Percentiles rank a stretch among this genome's conserved stretches.
These are phyloP conservation scores for Rhodinocichla rosea DNA, from an alignment of 2,113 vertebrate species.

Conservation along the genomic window DNA sequence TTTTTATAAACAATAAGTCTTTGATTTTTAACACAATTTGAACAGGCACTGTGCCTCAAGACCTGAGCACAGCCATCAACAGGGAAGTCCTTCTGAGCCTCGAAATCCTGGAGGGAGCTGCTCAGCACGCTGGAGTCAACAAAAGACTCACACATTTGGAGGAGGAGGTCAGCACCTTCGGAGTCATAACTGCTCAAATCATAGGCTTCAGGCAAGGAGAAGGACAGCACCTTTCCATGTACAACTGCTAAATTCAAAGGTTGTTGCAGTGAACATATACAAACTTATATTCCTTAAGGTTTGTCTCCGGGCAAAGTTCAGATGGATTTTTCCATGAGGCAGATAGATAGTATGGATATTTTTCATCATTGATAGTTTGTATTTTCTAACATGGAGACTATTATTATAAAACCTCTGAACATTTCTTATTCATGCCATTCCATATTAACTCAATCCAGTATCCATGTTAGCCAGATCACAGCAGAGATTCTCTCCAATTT, in stretches of 20 bases:
- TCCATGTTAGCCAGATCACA: neutral
- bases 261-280: neutral
- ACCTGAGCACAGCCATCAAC: rapidly evolving
- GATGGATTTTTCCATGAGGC: neutral
- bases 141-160: neutral
- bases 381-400: neutral
- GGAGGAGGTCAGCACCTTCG: neutral
- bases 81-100: neutral
- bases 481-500: neutral
- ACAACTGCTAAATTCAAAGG: neutral
- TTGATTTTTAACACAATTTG: neutral
- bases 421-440: neutral
- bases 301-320: neutral
- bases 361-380: neutral
- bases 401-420: neutral
- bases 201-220: neutral
- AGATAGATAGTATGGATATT: neutral
- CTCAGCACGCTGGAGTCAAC: neutral
- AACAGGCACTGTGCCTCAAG: neutral
- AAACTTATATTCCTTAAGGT: neutral
- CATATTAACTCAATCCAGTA: neutral
- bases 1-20: neutral
- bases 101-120: neutral
- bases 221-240: neutral
- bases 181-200: neutral